Evolutionary conservation across 2,797 vertebrate genomes (phyloP).

Genomic region (Tadarida brasiliensis): DNA sequence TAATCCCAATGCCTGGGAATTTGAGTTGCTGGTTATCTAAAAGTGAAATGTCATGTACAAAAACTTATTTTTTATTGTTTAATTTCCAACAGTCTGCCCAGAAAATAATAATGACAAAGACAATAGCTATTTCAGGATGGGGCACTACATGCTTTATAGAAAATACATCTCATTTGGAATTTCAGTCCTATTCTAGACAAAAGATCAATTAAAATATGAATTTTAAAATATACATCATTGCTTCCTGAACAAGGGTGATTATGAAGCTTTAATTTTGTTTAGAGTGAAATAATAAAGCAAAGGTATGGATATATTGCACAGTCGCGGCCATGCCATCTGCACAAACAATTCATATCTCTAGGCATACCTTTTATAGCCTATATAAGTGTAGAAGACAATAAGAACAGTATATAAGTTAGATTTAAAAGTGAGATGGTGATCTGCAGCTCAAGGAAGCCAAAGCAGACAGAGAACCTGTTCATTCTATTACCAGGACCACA

Average conservation of each 20-base stretch:
- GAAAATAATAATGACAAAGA: conserved; percentile 81
- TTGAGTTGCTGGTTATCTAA: conserved; percentile 70
- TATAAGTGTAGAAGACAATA: conserved; percentile 80
- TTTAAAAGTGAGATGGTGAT: conserved; percentile 68
- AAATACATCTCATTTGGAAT: conserved; percentile 75
- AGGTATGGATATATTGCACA: conserved; percentile 44
- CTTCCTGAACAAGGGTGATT: conserved; percentile 71
- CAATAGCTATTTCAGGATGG: conserved; percentile 73
- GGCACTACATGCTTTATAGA: conserved; percentile 62
- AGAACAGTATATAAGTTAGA: conserved; percentile 70
- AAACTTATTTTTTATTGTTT: conserved; percentile 83
- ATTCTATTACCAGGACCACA: conserved; percentile 15
- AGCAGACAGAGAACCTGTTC: conserved; percentile 40
- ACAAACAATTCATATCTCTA: conserved; percentile 82
- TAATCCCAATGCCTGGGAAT: conserved; percentile 22
- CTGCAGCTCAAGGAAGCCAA: conserved; percentile 6
- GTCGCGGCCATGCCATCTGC: conserved; percentile 73
- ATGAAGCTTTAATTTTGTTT: conserved; percentile 77
- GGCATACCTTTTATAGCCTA: conserved; percentile 78
- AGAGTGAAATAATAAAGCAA: conserved; percentile 75
- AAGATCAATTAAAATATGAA: conserved; percentile 81
- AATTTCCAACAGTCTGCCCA: conserved; percentile 77
- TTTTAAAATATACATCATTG: conserved; percentile 78
- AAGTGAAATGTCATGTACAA: conserved; percentile 80
- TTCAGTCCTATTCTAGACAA: conserved; percentile 70